Evolutionary conservation across 1,140 invertebrate genomes (phyloP).

Genomic region (Lasioglossum albipes): DNA sequence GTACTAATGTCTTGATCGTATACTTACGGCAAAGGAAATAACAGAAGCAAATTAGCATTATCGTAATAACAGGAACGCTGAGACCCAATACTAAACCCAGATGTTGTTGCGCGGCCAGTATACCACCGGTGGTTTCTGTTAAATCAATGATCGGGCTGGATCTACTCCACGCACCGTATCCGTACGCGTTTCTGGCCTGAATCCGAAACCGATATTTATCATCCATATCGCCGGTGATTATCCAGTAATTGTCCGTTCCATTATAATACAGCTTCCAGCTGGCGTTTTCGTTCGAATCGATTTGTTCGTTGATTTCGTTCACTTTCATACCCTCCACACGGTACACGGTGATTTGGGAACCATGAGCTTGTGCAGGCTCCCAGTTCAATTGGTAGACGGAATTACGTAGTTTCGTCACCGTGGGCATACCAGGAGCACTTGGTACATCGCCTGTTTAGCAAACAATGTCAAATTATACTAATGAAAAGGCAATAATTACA

Average conservation of each 20-base stretch:
- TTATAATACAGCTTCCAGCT: slow-evolving; percentile 89
- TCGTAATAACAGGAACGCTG: slow-evolving; percentile 79
- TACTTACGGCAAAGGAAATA: slow-evolving; percentile 76
- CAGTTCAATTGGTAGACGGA: slow-evolving; percentile 87
- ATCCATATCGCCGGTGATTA: slow-evolving; percentile 85
- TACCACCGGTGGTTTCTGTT: slow-evolving; percentile 78
- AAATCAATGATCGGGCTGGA: slow-evolving; percentile 83
- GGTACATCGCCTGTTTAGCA: slow-evolving; percentile 82
- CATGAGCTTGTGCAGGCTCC: slow-evolving; percentile 85
- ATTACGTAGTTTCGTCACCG: slow-evolving; percentile 82
- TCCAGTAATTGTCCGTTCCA: slow-evolving; percentile 90
- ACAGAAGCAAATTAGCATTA: slow-evolving; percentile 74
- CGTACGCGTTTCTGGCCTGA: slow-evolving; percentile 88
- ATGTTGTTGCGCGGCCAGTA: slow-evolving; percentile 82
- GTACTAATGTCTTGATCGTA: slow-evolving; percentile 15
- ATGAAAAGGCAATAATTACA: neutral
- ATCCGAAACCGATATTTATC: slow-evolving; percentile 88
- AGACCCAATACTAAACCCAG: slow-evolving; percentile 83
- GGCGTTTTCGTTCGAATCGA: slow-evolving; percentile 52
- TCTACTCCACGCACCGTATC: slow-evolving; percentile 86
- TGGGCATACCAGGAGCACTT: slow-evolving; percentile 84
- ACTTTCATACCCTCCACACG: slow-evolving; percentile 79
- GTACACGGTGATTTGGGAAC: slow-evolving; percentile 83
- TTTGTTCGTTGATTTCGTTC: slow-evolving; percentile 69
- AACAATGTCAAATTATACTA: neutral